Evolutionary conservation across 2,888 invertebrate genomes (phyloP).

Genomic region (Leucania comma): DNA sequence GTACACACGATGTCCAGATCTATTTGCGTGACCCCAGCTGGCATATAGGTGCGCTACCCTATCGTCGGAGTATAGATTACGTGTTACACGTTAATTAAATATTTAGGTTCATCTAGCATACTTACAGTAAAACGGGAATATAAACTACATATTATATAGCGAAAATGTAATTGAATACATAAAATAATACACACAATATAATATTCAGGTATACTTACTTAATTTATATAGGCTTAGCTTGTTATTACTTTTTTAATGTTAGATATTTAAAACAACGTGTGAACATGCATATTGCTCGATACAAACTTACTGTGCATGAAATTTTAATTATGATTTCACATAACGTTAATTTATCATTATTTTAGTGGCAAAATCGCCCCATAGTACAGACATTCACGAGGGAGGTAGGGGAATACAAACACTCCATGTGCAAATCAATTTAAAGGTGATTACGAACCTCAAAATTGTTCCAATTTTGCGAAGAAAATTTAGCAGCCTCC

Average conservation of each 20-base stretch:
- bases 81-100: slow-evolving; percentile 50
- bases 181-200: slow-evolving; percentile 53
- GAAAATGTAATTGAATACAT: slow-evolving; percentile 48
- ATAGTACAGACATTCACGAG: slow-evolving; percentile 85
- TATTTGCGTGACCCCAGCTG: slow-evolving; percentile 52
- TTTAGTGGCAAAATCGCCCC: slow-evolving; percentile 74
- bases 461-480: slow-evolving; percentile 95
- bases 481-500: slow-evolving; percentile 95
- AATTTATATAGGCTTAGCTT: slow-evolving; percentile 50
- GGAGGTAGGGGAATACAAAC: slow-evolving; percentile 87
- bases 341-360: slow-evolving; percentile 71
- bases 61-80: slow-evolving; percentile 49
- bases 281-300: slow-evolving; percentile 82
- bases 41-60: slow-evolving; percentile 49
- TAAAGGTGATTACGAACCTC: slow-evolving; percentile 92
- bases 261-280: slow-evolving; percentile 69
- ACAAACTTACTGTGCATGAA: slow-evolving; percentile 82
- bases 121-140: slow-evolving; percentile 46
- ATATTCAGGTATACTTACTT: slow-evolving; percentile 51
- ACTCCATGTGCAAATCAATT: slow-evolving; percentile 90
- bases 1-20: slow-evolving; percentile 34
- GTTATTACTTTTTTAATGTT: slow-evolving; percentile 53
- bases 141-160: slow-evolving; percentile 60
- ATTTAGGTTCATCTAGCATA: slow-evolving; percentile 52
- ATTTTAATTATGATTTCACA: slow-evolving; percentile 75